phyloP scores from a whole-genome alignment of 2,113 vertebrate species.

The Calypte anna region DNA sequence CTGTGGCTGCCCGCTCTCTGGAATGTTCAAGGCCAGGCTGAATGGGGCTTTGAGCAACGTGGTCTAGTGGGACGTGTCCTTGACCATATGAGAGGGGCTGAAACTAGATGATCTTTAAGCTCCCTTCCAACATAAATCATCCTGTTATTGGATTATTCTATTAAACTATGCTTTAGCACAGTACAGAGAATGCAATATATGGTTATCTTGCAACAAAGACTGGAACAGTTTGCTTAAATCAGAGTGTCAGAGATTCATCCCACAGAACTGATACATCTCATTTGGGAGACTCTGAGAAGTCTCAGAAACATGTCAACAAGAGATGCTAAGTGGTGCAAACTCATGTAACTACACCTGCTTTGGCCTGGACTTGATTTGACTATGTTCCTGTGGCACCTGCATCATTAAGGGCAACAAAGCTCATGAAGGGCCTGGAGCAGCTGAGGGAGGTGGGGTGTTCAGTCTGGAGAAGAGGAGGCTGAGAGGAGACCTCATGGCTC shows the following conservation, averaged over 20 bases:
- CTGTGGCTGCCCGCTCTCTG: no score
- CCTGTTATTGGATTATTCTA: no score
- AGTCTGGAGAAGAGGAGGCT: no score
- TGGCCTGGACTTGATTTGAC: not conserved
- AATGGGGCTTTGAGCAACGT: no score
- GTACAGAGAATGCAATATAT: not conserved
- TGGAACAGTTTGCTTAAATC: not conserved
- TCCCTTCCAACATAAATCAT: no score
- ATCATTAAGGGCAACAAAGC: not conserved
- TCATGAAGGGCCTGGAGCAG: no score
- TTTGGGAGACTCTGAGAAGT: not conserved
- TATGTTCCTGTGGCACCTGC: not conserved
- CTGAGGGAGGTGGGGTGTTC: no score
- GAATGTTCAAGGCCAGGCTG: no score
- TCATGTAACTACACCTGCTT: rapidly evolving
- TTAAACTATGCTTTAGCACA: not conserved
- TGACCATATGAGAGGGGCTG: no score
- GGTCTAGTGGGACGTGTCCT: no score
- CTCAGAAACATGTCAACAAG: not conserved
- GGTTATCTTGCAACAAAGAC: not conserved
- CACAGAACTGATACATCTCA: not conserved
- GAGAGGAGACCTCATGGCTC: no score
- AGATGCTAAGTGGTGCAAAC: not conserved
- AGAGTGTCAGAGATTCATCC: not conserved
- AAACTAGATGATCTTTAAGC: no score